A percentile compares a stretch with the other conserved stretches of the same genome.
These are phyloP conservation scores for Crepidodera aurea DNA, from an alignment of 2,888 invertebrate genomes.

Conservation along the genomic window DNA sequence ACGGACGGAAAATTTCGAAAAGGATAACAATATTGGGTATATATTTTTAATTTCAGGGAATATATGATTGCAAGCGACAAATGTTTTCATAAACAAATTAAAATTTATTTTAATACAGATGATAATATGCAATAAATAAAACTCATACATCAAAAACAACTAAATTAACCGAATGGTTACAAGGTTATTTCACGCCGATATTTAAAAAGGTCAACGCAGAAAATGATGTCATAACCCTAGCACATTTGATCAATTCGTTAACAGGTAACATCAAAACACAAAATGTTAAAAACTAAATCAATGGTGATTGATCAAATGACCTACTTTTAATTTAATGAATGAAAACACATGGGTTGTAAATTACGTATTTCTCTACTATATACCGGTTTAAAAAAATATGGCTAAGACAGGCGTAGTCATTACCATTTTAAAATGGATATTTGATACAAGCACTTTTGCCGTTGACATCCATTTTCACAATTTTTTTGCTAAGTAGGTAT, in stretches of 20 bases:
- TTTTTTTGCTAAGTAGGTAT: too few species aligned
- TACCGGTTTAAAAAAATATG: constrained; percentile 10
- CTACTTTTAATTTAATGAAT: constrained; percentile 23
- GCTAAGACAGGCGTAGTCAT: background rate
- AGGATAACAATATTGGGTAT: too few species aligned
- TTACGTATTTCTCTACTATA: background rate
- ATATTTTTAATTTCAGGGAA: too few species aligned
- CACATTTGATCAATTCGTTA: constrained; percentile 13
- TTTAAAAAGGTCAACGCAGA: constrained; percentile 30
- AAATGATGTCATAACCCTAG: constrained; percentile 29
- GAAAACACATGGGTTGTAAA: constrained; percentile 10
- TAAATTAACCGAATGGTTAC: constrained; percentile 21
- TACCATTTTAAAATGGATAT: constrained; percentile 3
- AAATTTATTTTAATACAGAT: background rate
- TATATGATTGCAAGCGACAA: too few species aligned
- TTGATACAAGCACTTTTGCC: background rate
- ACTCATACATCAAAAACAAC: constrained; percentile 8
- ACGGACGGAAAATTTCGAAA: too few species aligned
- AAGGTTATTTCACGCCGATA: constrained; percentile 27
- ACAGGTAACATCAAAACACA: constrained; percentile 11
- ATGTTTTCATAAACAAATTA: too few species aligned
- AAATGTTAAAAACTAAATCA: constrained; percentile 1
- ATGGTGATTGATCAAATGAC: constrained; percentile 1
- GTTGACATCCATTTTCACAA: too few species aligned
- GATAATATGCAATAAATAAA: constrained; percentile 3